Conservation (phyloP, 2,113 vertebrate genomes). For the Engraulis encrasicolus region DNA sequence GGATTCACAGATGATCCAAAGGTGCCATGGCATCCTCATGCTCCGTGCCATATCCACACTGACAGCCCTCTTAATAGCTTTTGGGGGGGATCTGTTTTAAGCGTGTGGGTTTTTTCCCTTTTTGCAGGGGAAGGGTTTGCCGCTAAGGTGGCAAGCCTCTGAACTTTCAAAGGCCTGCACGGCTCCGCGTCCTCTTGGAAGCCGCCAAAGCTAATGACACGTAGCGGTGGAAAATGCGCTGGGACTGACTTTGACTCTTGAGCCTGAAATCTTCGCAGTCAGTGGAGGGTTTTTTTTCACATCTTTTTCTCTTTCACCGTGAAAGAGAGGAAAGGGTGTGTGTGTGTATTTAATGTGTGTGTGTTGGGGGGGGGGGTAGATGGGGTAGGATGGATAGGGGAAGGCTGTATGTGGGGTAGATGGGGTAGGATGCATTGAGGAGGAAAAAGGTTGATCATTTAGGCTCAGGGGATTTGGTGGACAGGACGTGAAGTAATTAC, state of each 20-base stretch:
- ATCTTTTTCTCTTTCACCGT: conserved; percentile 42
- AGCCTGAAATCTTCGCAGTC: conserved; percentile 67
- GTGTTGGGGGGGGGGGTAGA: too few species aligned
- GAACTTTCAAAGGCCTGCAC: conserved; percentile 36
- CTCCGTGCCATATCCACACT: conserved; percentile 20
- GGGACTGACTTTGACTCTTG: conserved; percentile 52
- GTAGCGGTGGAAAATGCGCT: conserved; percentile 41
- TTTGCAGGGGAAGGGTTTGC: not conserved
- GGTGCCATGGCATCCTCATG: not conserved
- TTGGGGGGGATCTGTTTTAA: not conserved
- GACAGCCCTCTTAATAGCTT: conserved; percentile 42
- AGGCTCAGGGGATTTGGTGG: conserved; percentile 52
- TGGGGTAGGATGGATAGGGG: too few species aligned
- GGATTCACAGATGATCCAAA: not conserved
- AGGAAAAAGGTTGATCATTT: conserved; percentile 47
- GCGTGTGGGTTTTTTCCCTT: not conserved
- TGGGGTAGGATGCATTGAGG: conserved; percentile 50
- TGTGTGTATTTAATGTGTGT: too few species aligned
- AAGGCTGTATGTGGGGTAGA: too few species aligned
- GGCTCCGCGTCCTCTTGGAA: conserved; percentile 20
- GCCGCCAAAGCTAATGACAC: conserved; percentile 46
- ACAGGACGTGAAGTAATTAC: conserved; percentile 57
- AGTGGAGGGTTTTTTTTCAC: conserved; percentile 57
- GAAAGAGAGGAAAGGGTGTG: too few species aligned
- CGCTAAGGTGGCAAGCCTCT: conserved; percentile 30